Evolutionary conservation across 2,888 invertebrate species (phyloP).

Genomic region (Folsomia candida): DNA sequence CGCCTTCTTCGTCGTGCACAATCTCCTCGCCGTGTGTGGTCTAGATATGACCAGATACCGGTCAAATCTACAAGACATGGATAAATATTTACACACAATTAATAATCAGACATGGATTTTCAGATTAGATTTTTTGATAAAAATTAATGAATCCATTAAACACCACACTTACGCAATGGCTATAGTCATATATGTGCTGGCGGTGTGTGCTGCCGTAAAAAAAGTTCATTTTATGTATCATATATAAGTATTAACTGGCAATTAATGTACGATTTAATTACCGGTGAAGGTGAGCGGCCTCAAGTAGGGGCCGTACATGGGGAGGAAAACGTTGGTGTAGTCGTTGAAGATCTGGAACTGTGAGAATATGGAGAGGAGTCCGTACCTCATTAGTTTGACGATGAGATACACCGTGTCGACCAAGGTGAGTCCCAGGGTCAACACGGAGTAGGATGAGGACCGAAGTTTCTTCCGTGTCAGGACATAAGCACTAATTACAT

Average conservation of each 20-base stretch:
- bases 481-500: conserved; percentile 31
- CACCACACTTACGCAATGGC: no score
- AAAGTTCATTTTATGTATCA: not conserved
- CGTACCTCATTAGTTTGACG: conserved; percentile 34
- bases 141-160: no score
- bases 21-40: conserved; percentile 16
- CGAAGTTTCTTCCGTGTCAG: conserved; percentile 25
- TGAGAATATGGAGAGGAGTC: conserved; percentile 25
- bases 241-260: not conserved
- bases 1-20: conserved; percentile 30
- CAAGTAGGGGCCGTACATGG: conserved; percentile 31
- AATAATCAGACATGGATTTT: no score
- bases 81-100: no score
- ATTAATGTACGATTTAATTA: conserved; percentile 1
- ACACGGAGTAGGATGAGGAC: conserved; percentile 33
- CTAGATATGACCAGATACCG: conserved; percentile 24
- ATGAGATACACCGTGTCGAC: conserved; percentile 32
- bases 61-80: no score
- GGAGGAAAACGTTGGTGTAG: conserved; percentile 27
- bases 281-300: conserved; percentile 36
- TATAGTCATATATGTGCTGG: conserved; percentile 38
- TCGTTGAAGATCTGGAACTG: conserved; percentile 6
- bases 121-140: no score
- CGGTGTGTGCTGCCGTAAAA: conserved; percentile 30
- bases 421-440: conserved; percentile 29